phyloP scores from a whole-genome alignment of 2,888 invertebrate genomes.

The Meloe dianella region DNA sequence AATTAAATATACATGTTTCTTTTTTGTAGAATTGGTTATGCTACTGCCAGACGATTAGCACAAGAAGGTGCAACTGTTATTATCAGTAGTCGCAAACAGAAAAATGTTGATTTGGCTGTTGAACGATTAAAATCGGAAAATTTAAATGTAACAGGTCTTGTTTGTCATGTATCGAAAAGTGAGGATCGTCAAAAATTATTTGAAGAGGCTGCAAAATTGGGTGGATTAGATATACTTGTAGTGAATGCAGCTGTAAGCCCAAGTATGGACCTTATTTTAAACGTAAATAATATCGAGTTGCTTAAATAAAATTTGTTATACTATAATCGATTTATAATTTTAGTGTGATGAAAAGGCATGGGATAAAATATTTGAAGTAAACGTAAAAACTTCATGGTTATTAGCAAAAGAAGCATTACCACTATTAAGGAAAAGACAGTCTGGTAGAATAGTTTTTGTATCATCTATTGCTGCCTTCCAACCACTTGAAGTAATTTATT shows the following conservation, averaged over 20 bases:
- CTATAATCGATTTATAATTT: too few species aligned
- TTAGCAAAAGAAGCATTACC: too few species aligned
- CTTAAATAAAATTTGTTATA: too few species aligned
- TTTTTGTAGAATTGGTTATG: slow-evolving; percentile 77
- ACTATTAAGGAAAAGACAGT: slow-evolving; percentile 79
- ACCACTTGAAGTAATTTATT: slow-evolving; percentile 63
- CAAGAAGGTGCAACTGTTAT: slow-evolving; percentile 92
- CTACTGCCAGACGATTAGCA: too few species aligned
- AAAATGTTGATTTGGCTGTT: slow-evolving; percentile 83
- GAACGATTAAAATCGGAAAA: slow-evolving; percentile 73
- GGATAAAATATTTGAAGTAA: slow-evolving; percentile 96
- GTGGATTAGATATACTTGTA: slow-evolving; percentile 93
- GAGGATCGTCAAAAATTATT: slow-evolving; percentile 78
- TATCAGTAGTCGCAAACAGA: slow-evolving; percentile 87
- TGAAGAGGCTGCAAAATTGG: too few species aligned
- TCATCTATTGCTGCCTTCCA: slow-evolving; percentile 87
- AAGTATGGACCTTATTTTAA: slow-evolving; percentile 76
- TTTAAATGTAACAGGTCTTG: slow-evolving; percentile 64
- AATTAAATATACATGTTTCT: too few species aligned
- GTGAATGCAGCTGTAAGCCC: slow-evolving; percentile 96
- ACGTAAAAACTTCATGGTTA: slow-evolving; percentile 91
- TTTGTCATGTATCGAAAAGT: slow-evolving; percentile 88
- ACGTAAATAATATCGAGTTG: slow-evolving; percentile 66
- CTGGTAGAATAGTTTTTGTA: slow-evolving; percentile 86
- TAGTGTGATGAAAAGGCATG: slow-evolving; percentile 82